Base-by-base conservation (phyloP, 2,113 vertebrate genomes). In the Gambusia affinis region DNA sequence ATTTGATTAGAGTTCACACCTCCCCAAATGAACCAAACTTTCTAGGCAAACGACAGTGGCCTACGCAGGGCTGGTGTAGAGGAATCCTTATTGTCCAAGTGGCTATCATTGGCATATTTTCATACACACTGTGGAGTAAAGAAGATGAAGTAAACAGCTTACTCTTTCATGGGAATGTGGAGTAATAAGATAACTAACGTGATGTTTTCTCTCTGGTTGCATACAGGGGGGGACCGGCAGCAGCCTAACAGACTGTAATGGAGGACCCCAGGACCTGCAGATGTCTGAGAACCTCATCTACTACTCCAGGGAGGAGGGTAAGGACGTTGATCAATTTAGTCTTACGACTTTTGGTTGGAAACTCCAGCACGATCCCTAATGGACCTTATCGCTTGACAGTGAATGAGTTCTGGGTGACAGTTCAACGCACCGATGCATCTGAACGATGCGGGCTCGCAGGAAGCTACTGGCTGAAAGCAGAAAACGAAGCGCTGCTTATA, bases 211-310 rank as follows among this genome's bases (percentile, higher is more conserved):
- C 11, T 60, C 11, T 60, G 12, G 67, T 63, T 66, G 24, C 39
- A 69, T n/a, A 22, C 71, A 95, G 94, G 93, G 93, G 57, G 92
- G 93, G 63, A 64, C 86, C 3, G 78, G 82, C 76, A 78, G 85
- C 57, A 75, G 33, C 60, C 68, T 31, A 3, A 19, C 75, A 7
- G 92, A 93, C 71, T 44, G 79, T 7, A 93, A 93, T 10, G 92
- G 84, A 72, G 83, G 87, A 81, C 67, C 84, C 12, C 79, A 85
- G 37, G 87, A 96, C 33, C 76, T 98, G 88, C 94, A 98, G 92
- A 99, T 99, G 98, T 95, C 97, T 0, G 96, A 97, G 87, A 99
- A 99, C 87, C 95, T 97, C 61, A 95, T 99, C 90, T 99, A 99
- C 87, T 96, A 92, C 89, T 95, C 97, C 1, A 94, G 95, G 89